Evolutionary conservation across 2,888 invertebrate genomes (phyloP), one percentile per base, ranked within the genome.

Genomic region (Orthosia gracilis): DNA sequence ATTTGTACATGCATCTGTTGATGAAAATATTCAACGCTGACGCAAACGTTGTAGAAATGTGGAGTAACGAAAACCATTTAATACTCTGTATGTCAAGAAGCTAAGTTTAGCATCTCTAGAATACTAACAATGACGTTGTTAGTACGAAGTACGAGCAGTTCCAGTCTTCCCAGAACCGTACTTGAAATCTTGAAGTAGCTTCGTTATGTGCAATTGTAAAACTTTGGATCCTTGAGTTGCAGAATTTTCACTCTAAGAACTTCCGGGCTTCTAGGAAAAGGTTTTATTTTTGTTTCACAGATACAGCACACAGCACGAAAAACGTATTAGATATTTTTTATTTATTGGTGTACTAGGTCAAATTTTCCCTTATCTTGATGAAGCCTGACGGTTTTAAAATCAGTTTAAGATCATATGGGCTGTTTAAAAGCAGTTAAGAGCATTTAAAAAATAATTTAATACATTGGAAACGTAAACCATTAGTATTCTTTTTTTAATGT

Each of bases 101-200:
- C 18, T 54, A 9, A 40, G 40, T 9, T 54, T n/a, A 49, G 23
- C 5, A 49, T 59, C 21, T 47, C 7, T 11, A 23, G 15, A 66
- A 21, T 21, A 62, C 65, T 31, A 72, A 77, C 62, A 69, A 72
- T 69, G 40, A 17, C 4, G n/a, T 80, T 62, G 69, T 77, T 69
- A 73, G 73, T 58, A 23, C 26, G n/a, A 31, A 52, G 31, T 66
- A 59, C 65, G 31, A 66, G 63, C 23, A 59, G 7, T 73, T 69
- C 63, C 12, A 77, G 61, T 45, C 61, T 45, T 21, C 21, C 21
- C 40, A 59, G 76, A 21, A 50, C 59, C 54, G 47, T 18, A 58
- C 81, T 76, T 59, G 59, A 82, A 73, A 55, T 67, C 40, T 61
- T 66, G 52, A 69, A 82, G 73, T 82, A 66, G 54, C 65, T 58